Evolutionary conservation across 2,797 vertebrate species (phyloP).

Genomic region (Tympanoctomys barrerae): DNA sequence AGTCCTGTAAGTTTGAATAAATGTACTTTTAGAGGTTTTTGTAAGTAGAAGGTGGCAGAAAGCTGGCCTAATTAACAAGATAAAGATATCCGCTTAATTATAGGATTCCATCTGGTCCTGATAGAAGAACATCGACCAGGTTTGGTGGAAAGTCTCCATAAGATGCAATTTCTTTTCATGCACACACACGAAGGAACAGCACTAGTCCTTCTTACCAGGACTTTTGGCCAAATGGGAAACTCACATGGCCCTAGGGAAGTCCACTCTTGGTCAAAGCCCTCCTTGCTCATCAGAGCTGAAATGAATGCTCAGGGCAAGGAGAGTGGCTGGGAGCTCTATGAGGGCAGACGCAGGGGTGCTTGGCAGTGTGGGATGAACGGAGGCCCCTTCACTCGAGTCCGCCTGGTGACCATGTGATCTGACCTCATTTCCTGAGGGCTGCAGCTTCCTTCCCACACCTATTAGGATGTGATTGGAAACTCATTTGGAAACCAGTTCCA

Average conservation of each 20-base stretch:
- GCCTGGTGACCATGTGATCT: background rate
- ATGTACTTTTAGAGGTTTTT: background rate
- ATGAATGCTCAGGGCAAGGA: background rate
- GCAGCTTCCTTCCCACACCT: background rate
- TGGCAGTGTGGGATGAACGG: background rate
- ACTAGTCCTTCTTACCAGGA: background rate
- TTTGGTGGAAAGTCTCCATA: background rate
- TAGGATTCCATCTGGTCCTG: background rate
- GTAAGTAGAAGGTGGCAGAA: background rate
- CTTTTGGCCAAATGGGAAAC: background rate
- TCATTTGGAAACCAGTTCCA: background rate
- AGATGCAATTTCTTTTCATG: background rate
- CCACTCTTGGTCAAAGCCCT: background rate
- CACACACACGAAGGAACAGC: background rate
- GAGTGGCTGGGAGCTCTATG: background rate
- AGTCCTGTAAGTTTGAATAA: background rate
- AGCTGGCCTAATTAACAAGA: background rate
- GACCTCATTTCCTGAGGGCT: background rate
- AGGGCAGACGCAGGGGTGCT: background rate
- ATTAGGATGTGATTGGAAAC: background rate
- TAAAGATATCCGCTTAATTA: background rate
- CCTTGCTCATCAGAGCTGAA: background rate
- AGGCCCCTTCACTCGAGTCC: background rate
- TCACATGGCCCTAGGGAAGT: background rate
- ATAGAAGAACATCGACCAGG: background rate